phyloP scores from a whole-genome alignment of 1,140 invertebrate genomes.

The Nasonia giraulti region DNA sequence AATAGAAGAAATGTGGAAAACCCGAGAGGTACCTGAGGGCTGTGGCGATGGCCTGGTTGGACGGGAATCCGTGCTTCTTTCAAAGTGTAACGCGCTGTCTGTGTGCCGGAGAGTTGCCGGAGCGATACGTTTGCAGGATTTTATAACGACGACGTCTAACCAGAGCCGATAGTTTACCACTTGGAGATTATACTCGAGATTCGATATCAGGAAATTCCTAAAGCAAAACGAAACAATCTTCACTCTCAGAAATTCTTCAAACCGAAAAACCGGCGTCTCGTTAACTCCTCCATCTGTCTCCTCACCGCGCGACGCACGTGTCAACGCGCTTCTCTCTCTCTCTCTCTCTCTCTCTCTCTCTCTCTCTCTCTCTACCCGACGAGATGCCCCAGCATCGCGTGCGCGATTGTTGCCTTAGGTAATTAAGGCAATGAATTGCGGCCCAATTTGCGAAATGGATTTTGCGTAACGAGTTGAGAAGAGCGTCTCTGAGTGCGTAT shows the following conservation, averaged over 20 bases:
- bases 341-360: no score
- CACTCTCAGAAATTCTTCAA: not conserved
- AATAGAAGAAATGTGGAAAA: not conserved
- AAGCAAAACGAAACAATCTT: not conserved
- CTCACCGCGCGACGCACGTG: not conserved
- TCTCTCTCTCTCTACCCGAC: no score
- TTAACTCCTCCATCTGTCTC: not conserved
- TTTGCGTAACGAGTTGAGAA: not conserved
- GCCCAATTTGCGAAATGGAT: not conserved
- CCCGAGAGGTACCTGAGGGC: not conserved
- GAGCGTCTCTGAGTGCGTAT: not conserved
- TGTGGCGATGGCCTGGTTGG: not conserved
- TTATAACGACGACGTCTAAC: not conserved
- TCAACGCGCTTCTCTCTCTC: no score
- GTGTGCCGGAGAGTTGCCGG: no score
- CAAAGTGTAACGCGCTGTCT: not conserved
- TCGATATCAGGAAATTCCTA: not conserved
- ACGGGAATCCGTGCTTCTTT: not conserved
- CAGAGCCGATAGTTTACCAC: not conserved
- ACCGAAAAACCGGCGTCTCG: not conserved
- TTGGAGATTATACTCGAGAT: not conserved
- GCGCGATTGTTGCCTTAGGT: not conserved
- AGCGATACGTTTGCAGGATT: no score
- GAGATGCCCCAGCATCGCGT: no score
- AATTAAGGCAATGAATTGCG: not conserved